Base-by-base conservation (phyloP, 2,113 vertebrate species). In the Chloebia gouldiae region DNA sequence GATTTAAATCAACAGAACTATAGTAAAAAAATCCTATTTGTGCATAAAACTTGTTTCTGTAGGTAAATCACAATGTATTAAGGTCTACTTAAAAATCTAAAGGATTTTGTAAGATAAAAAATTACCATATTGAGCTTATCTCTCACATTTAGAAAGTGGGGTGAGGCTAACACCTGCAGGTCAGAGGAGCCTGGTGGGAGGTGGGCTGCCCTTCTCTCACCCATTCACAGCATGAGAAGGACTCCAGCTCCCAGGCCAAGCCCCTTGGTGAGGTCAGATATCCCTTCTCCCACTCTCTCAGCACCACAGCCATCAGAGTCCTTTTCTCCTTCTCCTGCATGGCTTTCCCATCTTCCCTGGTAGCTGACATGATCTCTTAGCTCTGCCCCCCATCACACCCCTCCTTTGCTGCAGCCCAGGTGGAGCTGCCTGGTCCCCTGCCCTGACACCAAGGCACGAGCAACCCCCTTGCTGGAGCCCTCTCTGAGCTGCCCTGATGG, bases 171-270 rank as follows among this genome's bases (percentile, higher is more conserved):
- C 4, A 1, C 11, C 23, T 42, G 33, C 25, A 42, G 20, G 19
- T 57, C 1, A 1, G 31, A 61, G 57, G 11, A 42, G 10, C 20
- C 18, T 4, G 2, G 1, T 2, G 6, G 24, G 18, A 69, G 5
- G 20, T n/a, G n/a, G n/a, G n/a, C n/a, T 51, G 23, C 23, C 30
- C 15, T 70, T 81, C 40, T 21, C 23, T 54, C 49, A 24, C 25
- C 6, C 0, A 0, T 35, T 63, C 0, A 0, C 47, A 23, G 47
- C 5, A 0, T 33, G 15, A 82, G 40, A 56, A 57, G 20, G 27
- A 39, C 23, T 3, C 7, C 5, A 37, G 0, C 22, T 31, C 19
- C 17, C 25, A 13, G 17, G 21, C 5, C 7, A 27, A 4, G 7
- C 9, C 1, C 15, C 13, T 39, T 20, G 18, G 15, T 56, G 54